phyloP scores from a whole-genome alignment of 2,113 vertebrate species.

The Acinonyx jubatus region DNA sequence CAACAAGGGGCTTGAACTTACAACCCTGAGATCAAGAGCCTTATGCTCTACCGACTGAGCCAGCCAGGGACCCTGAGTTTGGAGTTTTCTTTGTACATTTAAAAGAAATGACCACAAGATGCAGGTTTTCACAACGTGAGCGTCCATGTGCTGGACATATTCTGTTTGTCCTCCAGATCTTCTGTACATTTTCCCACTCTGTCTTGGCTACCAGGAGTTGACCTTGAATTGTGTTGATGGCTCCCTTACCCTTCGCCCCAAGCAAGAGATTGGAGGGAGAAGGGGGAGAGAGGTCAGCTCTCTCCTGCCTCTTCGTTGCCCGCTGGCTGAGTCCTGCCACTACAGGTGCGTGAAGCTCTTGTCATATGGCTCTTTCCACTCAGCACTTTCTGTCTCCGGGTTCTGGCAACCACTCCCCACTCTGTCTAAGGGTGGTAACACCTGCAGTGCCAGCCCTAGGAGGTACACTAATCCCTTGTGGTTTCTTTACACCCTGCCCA shows the following conservation, averaged over 20 bases:
- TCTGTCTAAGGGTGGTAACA: background rate
- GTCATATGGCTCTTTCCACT: fast-evolving
- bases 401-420: background rate
- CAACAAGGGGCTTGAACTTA: background rate
- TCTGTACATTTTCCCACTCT: background rate
- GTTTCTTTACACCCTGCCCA: background rate
- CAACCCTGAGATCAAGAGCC: background rate
- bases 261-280: background rate
- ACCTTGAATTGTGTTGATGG: background rate
- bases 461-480: background rate
- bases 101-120: background rate
- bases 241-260: background rate
- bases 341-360: background rate
- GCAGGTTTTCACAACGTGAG: background rate
- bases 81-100: background rate
- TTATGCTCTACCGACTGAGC: background rate
- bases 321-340: too few species aligned
- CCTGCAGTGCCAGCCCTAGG: background rate
- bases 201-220: background rate
- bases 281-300: background rate
- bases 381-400: background rate
- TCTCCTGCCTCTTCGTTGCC: background rate
- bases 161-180: background rate
- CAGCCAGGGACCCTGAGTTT: background rate
- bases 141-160: fast-evolving